phyloP scores from a whole-genome alignment of 1,140 invertebrate species.

The Scaptodrosophila lebanonensis region DNA sequence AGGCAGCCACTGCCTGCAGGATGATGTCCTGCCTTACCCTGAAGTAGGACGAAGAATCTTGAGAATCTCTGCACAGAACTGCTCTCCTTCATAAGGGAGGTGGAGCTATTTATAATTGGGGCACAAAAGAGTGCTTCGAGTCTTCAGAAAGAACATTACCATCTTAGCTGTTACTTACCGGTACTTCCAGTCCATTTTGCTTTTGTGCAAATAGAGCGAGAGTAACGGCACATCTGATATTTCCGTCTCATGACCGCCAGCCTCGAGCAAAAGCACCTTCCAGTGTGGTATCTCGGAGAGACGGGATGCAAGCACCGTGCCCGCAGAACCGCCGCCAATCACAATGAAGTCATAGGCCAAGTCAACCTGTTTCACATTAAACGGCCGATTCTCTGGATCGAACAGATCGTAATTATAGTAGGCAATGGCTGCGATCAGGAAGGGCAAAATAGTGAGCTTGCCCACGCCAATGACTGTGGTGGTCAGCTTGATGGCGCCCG shows the following conservation, averaged over 20 bases:
- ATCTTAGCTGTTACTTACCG: slow-evolving; percentile 78
- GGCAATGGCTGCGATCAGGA: slow-evolving; percentile 86
- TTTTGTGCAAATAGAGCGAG: slow-evolving; percentile 91
- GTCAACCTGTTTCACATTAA: slow-evolving; percentile 81
- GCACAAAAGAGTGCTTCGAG: no score
- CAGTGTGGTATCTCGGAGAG: slow-evolving; percentile 87
- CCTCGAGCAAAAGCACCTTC: slow-evolving; percentile 90
- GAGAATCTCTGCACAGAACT: no score
- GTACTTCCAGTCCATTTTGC: slow-evolving; percentile 95
- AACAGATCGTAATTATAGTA: slow-evolving; percentile 92
- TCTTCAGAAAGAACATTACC: neutral
- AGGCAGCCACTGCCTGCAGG: no score
- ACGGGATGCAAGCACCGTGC: slow-evolving; percentile 90
- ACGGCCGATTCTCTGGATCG: slow-evolving; percentile 89
- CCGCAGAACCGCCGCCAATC: slow-evolving; percentile 91
- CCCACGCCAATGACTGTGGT: slow-evolving; percentile 83
- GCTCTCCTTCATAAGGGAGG: no score
- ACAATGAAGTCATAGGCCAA: slow-evolving; percentile 89
- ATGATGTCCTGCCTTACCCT: no score
- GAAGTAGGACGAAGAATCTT: no score
- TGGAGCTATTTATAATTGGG: no score
- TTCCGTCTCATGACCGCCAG: slow-evolving; percentile 90
- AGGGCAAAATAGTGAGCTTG: slow-evolving; percentile 86
- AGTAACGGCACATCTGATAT: slow-evolving; percentile 89
- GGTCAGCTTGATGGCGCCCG: slow-evolving; percentile 83